phyloP scores from a whole-genome alignment of 1,140 invertebrate species.

The Pogonognathellus flavescens region DNA sequence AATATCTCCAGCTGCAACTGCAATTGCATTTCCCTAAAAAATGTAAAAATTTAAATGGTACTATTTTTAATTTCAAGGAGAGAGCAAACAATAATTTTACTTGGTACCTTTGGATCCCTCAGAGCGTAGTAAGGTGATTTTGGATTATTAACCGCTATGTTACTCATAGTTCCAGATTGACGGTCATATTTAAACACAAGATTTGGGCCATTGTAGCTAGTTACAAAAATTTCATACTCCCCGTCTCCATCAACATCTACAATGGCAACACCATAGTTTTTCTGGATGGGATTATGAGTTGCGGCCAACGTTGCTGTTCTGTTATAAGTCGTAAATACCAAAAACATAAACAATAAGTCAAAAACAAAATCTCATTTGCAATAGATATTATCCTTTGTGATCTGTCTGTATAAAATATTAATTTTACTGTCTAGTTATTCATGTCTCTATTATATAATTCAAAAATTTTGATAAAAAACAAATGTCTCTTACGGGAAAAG shows the following conservation, averaged over 20 bases:
- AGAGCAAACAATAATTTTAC: too few relatives aligned
- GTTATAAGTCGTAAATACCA: not conserved
- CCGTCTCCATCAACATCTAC: conserved; percentile 5
- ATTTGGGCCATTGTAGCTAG: not conserved
- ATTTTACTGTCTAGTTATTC: too few relatives aligned
- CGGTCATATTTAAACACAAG: conserved; percentile 9
- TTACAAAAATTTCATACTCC: conserved; percentile 28
- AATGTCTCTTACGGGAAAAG: conserved; percentile 18
- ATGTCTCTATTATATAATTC: too few relatives aligned
- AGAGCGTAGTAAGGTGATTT: conserved; percentile 24
- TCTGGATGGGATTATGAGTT: not conserved
- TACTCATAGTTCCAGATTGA: conserved; percentile 9
- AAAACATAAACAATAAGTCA: too few relatives aligned
- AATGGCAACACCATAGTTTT: conserved; percentile 16
- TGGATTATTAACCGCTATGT: not conserved
- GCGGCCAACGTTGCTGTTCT: not conserved
- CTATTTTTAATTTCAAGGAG: too few relatives aligned
- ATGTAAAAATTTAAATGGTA: not conserved
- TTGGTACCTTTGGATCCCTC: not conserved
- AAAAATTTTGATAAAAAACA: not conserved
- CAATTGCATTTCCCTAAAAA: conserved; percentile 15
- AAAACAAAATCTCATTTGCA: not conserved
- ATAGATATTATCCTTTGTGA: too few relatives aligned
- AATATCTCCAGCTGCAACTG: conserved; percentile 4
- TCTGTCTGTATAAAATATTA: too few relatives aligned